A percentile compares a stretch with the other conserved stretches of the same genome.
phyloP scores from a whole-genome alignment of 2,113 vertebrate genomes.

The Alouatta palliata region DNA sequence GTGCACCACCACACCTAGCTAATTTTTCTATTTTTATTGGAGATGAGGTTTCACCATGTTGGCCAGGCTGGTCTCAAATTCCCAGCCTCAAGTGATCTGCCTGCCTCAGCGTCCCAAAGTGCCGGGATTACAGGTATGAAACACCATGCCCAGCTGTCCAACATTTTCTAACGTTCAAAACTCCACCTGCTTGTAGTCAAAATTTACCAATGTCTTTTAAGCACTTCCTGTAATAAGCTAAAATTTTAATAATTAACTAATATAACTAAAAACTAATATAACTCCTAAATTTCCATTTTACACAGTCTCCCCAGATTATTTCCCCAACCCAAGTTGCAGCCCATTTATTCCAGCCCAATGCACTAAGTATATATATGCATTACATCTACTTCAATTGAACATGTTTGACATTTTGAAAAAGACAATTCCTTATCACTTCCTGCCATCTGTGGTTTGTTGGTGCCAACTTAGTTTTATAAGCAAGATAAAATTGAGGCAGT shows the following conservation, averaged over 20 bases:
- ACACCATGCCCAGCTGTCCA: neutral
- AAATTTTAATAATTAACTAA: no score
- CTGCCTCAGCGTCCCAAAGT: no score
- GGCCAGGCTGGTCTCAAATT: no score
- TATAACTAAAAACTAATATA: no score
- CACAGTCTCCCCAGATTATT: neutral
- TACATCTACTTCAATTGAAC: neutral
- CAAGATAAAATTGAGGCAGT: slow-evolving; percentile 39
- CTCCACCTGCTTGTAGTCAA: neutral
- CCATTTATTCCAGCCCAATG: neutral
- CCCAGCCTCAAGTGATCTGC: no score
- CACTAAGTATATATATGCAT: neutral
- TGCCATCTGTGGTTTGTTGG: neutral
- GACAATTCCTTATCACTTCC: slow-evolving; percentile 27
- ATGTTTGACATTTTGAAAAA: slow-evolving; percentile 8
- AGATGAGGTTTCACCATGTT: no score
- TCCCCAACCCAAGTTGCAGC: slow-evolving; percentile 3
- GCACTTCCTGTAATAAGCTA: no score
- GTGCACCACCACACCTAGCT: no score
- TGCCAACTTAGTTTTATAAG: neutral
- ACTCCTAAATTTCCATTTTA: neutral
- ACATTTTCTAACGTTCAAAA: neutral
- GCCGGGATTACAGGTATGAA: no score
- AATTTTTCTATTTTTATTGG: no score
- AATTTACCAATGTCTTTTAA: neutral